phyloP scores from a whole-genome alignment of 2,113 vertebrate genomes.

The Tiliqua scincoides region DNA sequence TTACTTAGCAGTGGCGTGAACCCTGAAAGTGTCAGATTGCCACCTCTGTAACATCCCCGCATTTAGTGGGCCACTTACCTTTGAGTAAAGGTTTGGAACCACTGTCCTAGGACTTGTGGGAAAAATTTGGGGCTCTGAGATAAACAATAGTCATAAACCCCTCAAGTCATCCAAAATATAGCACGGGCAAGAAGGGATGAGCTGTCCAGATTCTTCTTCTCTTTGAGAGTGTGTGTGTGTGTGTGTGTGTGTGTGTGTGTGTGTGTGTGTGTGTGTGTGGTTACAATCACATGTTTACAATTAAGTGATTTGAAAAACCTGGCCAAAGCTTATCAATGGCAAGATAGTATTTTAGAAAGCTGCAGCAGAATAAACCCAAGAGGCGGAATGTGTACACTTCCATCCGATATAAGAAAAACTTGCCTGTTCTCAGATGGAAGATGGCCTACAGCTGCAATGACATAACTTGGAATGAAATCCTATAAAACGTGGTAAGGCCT shows the following conservation, averaged over 20 bases:
- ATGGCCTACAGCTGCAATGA: background rate
- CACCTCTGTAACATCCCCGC: no score
- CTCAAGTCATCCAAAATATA: background rate
- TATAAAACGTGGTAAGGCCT: background rate
- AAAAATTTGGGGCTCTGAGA: no score
- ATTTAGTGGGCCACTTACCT: no score
- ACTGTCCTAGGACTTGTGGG: no score
- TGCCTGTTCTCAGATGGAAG: background rate
- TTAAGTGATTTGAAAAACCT: background rate
- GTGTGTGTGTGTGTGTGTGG: background rate
- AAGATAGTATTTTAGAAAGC: constrained; percentile 1
- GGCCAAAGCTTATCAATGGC: constrained; percentile 2
- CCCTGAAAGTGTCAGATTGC: no score
- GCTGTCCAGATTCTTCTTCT: background rate
- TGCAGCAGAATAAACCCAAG: background rate
- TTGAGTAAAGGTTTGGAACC: no score
- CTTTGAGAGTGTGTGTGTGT: no score
- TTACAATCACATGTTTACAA: constrained; percentile 9
- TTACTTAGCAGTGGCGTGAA: no score
- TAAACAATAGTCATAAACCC: no score
- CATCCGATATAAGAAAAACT: constrained; percentile 1
- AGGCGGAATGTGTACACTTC: background rate
- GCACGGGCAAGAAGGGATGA: background rate
- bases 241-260: no score
- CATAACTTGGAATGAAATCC: background rate